Conservation (phyloP, 1,140 invertebrate species). For the Agrypnia vestita region DNA sequence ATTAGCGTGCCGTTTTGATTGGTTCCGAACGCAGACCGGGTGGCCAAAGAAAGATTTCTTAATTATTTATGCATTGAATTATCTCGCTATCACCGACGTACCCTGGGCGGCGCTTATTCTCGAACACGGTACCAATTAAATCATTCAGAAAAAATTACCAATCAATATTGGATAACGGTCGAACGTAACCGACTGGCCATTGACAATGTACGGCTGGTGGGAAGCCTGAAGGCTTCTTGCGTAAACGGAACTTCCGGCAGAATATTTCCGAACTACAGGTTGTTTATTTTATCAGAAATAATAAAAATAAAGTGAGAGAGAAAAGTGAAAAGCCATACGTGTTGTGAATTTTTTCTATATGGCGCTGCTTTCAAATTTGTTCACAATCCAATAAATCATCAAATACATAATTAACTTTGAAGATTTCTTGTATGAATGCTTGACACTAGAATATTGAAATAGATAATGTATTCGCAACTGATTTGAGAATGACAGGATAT, state of each 20-base stretch:
- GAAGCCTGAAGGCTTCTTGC: constrained; percentile 15
- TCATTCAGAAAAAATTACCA: constrained; percentile 24
- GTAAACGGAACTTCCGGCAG: constrained; percentile 16
- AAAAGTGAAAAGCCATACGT: too few relatives aligned
- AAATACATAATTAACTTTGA: too few relatives aligned
- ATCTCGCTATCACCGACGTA: background rate
- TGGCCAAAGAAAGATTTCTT: constrained; percentile 8
- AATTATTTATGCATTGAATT: constrained; percentile 9
- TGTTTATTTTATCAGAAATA: too few relatives aligned
- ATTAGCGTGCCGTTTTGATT: background rate
- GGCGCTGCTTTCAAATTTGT: too few relatives aligned
- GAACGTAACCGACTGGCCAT: background rate
- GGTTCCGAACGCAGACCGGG: background rate
- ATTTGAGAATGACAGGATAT: too few relatives aligned
- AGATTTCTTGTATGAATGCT: too few relatives aligned
- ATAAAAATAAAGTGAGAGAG: too few relatives aligned
- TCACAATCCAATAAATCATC: too few relatives aligned
- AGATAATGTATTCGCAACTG: too few relatives aligned
- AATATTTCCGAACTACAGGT: background rate
- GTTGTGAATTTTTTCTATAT: too few relatives aligned
- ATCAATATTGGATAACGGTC: constrained; percentile 24
- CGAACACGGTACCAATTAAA: constrained; percentile 28
- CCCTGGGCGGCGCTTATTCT: background rate
- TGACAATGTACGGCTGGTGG: background rate
- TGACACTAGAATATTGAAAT: too few relatives aligned